Percentiles rank a stretch among this genome's conserved stretches.
Conservation (phyloP, 2,113 vertebrate species). For the Dicentrarchus labrax region DNA sequence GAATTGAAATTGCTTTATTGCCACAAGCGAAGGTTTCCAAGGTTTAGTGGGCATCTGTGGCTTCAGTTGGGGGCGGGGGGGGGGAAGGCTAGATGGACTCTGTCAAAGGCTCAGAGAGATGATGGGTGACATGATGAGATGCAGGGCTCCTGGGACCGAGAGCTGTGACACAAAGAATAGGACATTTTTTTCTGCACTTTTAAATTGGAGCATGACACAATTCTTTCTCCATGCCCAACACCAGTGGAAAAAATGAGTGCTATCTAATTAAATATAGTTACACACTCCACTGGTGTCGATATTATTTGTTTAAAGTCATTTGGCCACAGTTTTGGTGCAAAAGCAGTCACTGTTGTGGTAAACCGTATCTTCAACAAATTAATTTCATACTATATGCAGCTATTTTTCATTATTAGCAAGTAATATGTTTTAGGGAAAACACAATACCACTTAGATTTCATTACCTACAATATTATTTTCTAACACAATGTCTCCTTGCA, state of each 20-base stretch:
- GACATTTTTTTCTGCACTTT: background rate
- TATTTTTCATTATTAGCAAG: background rate
- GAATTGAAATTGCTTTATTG: conserved; percentile 25
- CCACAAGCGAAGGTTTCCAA: background rate
- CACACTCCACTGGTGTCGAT: background rate
- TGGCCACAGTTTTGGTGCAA: background rate
- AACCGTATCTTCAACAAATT: background rate
- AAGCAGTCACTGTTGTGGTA: background rate
- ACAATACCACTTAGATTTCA: background rate
- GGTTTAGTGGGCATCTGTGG: background rate
- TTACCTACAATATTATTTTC: background rate
- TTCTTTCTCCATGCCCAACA: background rate
- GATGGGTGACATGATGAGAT: background rate
- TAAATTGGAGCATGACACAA: background rate
- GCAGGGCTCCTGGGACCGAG: background rate
- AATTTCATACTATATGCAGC: background rate
- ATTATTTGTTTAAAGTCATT: background rate
- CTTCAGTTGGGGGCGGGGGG: background rate
- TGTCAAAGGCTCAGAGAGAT: background rate
- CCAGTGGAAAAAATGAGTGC: background rate
- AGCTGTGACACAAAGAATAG: background rate
- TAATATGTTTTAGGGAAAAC: background rate
- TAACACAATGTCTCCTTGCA: background rate
- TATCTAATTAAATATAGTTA: background rate
- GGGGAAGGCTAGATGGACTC: conserved; percentile 1